Evolutionary conservation across 2,113 vertebrate species (phyloP).

Genomic region (Carassius auratus): DNA sequence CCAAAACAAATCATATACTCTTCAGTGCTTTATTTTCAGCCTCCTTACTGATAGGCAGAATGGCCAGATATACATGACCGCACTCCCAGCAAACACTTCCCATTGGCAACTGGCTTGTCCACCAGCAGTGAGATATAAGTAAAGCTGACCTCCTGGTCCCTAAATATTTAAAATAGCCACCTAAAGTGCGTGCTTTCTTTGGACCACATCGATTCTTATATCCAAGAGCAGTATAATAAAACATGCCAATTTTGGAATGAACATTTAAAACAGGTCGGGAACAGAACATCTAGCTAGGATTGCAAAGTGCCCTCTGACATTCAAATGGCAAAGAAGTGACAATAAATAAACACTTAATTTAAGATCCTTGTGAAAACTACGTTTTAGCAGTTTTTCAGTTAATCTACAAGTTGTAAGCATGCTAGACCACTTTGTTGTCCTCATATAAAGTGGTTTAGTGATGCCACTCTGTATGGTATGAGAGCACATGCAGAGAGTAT

Average conservation of each 20-base stretch:
- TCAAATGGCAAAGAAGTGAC: background rate
- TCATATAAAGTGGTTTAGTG: background rate
- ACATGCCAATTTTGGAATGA: constrained; percentile 30
- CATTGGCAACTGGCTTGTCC: constrained; percentile 52
- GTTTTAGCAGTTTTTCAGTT: background rate
- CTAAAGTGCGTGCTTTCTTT: constrained; percentile 47
- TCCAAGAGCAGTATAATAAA: constrained; percentile 28
- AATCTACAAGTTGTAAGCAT: background rate
- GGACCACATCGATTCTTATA: constrained; percentile 15
- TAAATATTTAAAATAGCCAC: constrained; percentile 57
- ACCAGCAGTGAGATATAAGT: constrained; percentile 59
- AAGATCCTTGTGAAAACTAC: background rate
- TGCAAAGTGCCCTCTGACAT: background rate
- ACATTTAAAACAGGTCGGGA: constrained; percentile 37
- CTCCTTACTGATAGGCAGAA: constrained; percentile 63
- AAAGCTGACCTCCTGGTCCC: constrained; percentile 57
- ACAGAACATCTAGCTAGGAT: background rate
- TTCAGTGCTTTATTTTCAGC: constrained; percentile 60
- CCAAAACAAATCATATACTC: constrained; percentile 45
- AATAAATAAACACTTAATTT: background rate
- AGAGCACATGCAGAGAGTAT: background rate
- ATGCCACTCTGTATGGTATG: background rate
- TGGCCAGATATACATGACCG: constrained; percentile 64
- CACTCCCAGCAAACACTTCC: constrained; percentile 56
- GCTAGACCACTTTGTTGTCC: background rate